Conservation (phyloP, 2,113 vertebrate genomes). For the Polyodon spathula region DNA sequence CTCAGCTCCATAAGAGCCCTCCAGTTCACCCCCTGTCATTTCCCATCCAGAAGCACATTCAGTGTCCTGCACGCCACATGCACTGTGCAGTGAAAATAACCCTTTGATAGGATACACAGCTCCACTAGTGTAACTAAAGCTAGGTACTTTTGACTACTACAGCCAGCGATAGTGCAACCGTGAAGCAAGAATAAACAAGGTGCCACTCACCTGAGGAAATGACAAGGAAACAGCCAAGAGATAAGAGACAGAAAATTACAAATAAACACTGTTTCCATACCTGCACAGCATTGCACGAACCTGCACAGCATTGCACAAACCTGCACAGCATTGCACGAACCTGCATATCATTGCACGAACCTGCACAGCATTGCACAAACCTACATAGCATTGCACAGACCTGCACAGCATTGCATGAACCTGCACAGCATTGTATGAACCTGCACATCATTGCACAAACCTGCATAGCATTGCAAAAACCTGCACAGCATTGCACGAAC, state of each 20-base stretch:
- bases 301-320: neutral
- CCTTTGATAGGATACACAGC: conserved; percentile 24
- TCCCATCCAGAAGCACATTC: neutral
- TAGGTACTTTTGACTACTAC: conserved; percentile 5
- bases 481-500: no score
- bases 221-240: no score
- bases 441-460: no score
- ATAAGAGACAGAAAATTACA: neutral
- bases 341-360: no score
- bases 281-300: no score
- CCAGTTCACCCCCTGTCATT: neutral
- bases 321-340: no score
- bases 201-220: conserved; percentile 10
- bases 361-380: no score
- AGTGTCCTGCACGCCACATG: conserved; percentile 1
- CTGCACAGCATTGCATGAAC: no score
- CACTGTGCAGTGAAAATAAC: conserved; percentile 11
- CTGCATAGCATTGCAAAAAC: no score
- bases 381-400: no score
- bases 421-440: no score
- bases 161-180: conserved; percentile 1
- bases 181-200: conserved; percentile 6
- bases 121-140: conserved; percentile 11
- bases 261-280: conserved; percentile 11
- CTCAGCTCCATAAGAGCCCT: conserved; percentile 3